Evolutionary conservation across 1,140 invertebrate genomes (phyloP).

Genomic region (Orius insidiosus): DNA sequence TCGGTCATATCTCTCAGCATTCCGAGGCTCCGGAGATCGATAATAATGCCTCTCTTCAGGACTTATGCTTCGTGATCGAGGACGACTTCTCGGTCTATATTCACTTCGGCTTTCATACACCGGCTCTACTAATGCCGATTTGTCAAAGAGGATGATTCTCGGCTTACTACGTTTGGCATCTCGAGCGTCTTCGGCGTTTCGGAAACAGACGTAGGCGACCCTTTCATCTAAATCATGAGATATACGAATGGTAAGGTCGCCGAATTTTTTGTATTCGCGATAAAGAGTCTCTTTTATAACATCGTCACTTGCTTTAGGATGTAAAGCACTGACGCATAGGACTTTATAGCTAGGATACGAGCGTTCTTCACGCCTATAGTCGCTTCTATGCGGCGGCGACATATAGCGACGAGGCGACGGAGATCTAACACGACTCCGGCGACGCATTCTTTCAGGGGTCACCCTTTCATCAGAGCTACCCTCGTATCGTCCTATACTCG

Average conservation of each 20-base stretch:
- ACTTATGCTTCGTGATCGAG: conserved; percentile 32
- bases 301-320: conserved; percentile 83
- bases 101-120: conserved; percentile 64
- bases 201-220: conserved; percentile 89
- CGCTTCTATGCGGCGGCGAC: conserved; percentile 49
- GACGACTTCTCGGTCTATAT: conserved; percentile 34
- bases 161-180: conserved; percentile 90
- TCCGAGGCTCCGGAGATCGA: conserved; percentile 44
- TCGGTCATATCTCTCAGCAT: conserved; percentile 54
- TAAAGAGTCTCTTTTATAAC: conserved; percentile 83
- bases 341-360: conserved; percentile 67
- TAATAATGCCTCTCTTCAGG: conserved; percentile 61
- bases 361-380: conserved; percentile 48
- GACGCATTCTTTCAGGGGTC: conserved; percentile 56
- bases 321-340: conserved; percentile 79
- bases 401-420: conserved; percentile 26
- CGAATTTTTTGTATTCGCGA: conserved; percentile 88
- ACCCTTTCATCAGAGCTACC: conserved; percentile 71
- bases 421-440: conserved; percentile 32
- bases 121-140: conserved; percentile 80
- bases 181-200: conserved; percentile 81
- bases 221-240: conserved; percentile 78
- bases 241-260: conserved; percentile 85
- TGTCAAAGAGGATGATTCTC: conserved; percentile 82
- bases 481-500: conserved; percentile 63